Conservation (phyloP, 2,113 vertebrate species). For the Urocitellus parryii region DNA sequence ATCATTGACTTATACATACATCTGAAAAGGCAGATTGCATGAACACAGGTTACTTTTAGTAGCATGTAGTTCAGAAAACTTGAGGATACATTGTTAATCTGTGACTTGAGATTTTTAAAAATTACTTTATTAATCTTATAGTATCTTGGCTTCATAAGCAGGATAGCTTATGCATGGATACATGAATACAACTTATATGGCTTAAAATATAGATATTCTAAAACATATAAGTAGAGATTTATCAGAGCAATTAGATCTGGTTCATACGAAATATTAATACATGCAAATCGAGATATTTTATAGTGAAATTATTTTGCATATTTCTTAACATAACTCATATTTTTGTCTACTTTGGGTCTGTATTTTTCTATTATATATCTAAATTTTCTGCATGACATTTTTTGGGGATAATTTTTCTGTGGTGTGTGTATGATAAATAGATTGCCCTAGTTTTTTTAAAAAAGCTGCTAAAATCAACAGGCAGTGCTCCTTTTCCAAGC, state of each 20-base stretch:
- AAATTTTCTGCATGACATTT: slow-evolving; percentile 57
- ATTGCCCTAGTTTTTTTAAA: slow-evolving; percentile 7
- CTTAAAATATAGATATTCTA: slow-evolving; percentile 54
- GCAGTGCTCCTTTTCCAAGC: slow-evolving; percentile 6
- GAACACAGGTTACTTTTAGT: slow-evolving; percentile 37
- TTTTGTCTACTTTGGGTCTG: slow-evolving; percentile 58
- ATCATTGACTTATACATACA: not conserved
- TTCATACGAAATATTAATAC: slow-evolving; percentile 46
- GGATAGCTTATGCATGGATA: not conserved
- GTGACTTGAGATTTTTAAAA: slow-evolving; percentile 34
- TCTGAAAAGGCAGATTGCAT: slow-evolving; percentile 43
- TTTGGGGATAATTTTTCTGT: not conserved
- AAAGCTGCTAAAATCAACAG: slow-evolving; percentile 30
- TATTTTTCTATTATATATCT: slow-evolving; percentile 48
- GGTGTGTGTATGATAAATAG: not conserved
- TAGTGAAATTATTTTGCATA: slow-evolving; percentile 53
- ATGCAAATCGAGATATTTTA: slow-evolving; percentile 37
- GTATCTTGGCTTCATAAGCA: slow-evolving; percentile 24
- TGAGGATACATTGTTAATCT: slow-evolving; percentile 53
- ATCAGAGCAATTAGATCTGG: not conserved
- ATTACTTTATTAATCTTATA: slow-evolving; percentile 36
- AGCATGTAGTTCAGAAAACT: slow-evolving; percentile 28
- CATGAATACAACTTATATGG: slow-evolving; percentile 8
- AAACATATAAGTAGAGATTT: slow-evolving; percentile 46
- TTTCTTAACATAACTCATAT: slow-evolving; percentile 2